Conservation (phyloP, 1,140 invertebrate genomes). For the Eupristina koningsbergeri region DNA sequence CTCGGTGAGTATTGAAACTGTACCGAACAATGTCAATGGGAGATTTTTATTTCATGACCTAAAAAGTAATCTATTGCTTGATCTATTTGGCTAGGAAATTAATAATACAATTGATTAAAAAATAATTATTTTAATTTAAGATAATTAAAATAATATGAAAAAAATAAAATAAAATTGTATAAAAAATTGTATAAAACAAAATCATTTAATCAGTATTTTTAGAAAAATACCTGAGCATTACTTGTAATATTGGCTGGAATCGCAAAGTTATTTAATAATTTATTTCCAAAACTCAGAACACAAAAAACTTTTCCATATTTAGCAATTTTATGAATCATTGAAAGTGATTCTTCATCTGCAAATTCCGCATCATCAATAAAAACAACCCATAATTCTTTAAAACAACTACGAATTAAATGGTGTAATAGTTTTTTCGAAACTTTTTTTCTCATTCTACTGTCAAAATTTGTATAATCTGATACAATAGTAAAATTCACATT, state of each 20-base stretch:
- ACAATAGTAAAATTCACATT: conserved; percentile 71
- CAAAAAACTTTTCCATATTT: conserved; percentile 61
- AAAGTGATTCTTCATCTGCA: conserved; percentile 74
- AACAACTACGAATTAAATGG: conserved; percentile 60
- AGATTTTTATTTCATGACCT: no score
- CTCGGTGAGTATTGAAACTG: no score
- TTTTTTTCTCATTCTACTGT: conserved; percentile 56
- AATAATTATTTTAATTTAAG: no score
- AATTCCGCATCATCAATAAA: conserved; percentile 74
- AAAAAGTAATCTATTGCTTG: no score
- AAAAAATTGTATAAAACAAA: no score
- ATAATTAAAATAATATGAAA: no score
- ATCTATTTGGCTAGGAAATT: no score
- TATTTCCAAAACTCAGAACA: conserved; percentile 61
- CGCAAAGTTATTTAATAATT: conserved; percentile 53
- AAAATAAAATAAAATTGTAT: no score
- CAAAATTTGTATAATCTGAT: conserved; percentile 40
- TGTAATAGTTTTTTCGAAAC: conserved; percentile 65
- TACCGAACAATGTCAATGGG: no score
- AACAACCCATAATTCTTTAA: conserved; percentile 72
- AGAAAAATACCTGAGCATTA: conserved; percentile 58
- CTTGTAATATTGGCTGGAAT: conserved; percentile 53
- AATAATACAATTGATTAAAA: no score
- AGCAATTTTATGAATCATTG: conserved; percentile 68
- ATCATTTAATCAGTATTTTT: background rate